Percentiles rank a stretch among this genome's conserved stretches.
phyloP scores from a whole-genome alignment of 2,888 invertebrate species.

The Hirtodrosophila alboralis region DNA sequence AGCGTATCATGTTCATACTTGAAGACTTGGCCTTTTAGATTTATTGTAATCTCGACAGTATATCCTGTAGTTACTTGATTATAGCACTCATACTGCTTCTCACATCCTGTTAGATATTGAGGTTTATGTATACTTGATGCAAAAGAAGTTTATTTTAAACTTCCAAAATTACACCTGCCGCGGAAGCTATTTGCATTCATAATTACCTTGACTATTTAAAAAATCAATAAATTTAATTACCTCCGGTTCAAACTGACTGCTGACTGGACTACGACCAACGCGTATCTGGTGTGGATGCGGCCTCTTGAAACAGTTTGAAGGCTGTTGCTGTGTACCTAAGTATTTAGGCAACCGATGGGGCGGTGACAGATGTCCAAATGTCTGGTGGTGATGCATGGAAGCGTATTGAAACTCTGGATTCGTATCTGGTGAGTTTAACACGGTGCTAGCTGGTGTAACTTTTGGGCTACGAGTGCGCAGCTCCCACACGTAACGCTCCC shows the following conservation, averaged over 20 bases:
- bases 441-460: conserved; percentile 83
- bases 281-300: conserved; percentile 81
- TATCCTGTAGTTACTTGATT: no score
- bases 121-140: no score
- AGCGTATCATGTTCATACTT: no score
- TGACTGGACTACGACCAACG: conserved; percentile 83
- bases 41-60: no score
- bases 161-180: no score
- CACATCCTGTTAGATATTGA: no score
- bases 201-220: no score
- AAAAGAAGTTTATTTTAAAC: no score
- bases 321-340: conserved; percentile 23
- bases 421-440: conserved; percentile 83
- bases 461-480: conserved; percentile 83
- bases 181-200: no score
- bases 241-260: conserved; percentile 75
- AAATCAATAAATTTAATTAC: no score
- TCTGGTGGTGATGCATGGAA: conserved; percentile 56
- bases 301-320: conserved; percentile 60
- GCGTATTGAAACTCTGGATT: conserved; percentile 81
- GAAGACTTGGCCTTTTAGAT: no score
- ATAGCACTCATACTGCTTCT: no score
- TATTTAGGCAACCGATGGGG: conserved; percentile 37
- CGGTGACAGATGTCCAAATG: conserved; percentile 34
- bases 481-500: conserved; percentile 84